Evolutionary conservation across 2,113 vertebrate genomes (phyloP).

Genomic region (Numida meleagris): DNA sequence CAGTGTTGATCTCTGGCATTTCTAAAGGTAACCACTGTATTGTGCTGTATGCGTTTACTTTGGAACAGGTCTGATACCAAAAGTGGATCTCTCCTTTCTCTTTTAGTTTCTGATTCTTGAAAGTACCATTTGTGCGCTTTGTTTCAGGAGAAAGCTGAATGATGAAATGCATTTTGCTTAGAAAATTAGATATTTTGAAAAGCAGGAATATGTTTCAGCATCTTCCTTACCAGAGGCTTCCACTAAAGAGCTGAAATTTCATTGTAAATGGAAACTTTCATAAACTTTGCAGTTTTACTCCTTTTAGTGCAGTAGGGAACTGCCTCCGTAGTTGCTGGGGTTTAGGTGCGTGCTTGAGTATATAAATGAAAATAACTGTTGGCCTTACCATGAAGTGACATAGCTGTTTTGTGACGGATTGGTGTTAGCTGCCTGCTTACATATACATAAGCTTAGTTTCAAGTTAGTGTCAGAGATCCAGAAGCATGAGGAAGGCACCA

Average conservation of each 20-base stretch:
- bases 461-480: accelerated
- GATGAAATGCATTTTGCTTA: not conserved
- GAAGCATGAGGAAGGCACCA: not conserved
- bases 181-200: not conserved
- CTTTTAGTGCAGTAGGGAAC: not conserved
- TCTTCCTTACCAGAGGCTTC: not conserved
- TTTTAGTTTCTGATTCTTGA: not conserved
- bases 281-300: not conserved
- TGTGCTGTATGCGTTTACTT: not conserved
- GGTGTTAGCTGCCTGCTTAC: not conserved
- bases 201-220: not conserved
- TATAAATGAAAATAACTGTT: not conserved
- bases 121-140: not conserved
- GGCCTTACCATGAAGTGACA: not conserved
- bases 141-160: not conserved
- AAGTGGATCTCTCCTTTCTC: not conserved
- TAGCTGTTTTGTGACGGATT: not conserved
- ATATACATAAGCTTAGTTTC: not conserved
- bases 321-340: not conserved
- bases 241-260: not conserved
- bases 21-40: not conserved
- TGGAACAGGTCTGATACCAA: not conserved
- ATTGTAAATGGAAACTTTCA: not conserved
- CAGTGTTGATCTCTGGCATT: not conserved
- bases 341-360: not conserved